Evolutionary conservation across 2,113 vertebrate species (phyloP).

Genomic region (Cardinalis cardinalis): DNA sequence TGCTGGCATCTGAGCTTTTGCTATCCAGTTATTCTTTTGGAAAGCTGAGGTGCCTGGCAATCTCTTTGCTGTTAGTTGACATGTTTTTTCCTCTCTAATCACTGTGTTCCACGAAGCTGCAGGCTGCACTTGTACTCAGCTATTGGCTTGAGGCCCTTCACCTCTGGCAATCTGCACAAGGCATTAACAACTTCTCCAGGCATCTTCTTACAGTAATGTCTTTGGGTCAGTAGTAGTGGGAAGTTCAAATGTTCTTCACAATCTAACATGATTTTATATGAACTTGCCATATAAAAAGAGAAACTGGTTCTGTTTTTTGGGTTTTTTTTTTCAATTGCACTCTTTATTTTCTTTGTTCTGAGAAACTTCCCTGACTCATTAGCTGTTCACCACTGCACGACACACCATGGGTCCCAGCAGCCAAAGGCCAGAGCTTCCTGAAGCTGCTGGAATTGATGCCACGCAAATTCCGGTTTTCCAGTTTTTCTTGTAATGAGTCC

Average conservation of each 20-base stretch:
- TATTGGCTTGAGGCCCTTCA: background rate
- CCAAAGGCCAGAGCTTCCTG: background rate
- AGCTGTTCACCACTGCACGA: rapidly evolving
- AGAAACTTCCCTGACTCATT: background rate
- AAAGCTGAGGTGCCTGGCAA: background rate
- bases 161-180: background rate
- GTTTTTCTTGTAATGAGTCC: background rate
- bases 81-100: background rate
- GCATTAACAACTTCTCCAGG: background rate
- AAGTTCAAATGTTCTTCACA: background rate
- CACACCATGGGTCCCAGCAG: background rate
- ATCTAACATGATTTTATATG: background rate
- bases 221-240: background rate
- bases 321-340: background rate
- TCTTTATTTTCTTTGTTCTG: background rate
- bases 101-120: background rate
- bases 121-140: background rate
- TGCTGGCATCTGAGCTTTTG: background rate
- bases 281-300: background rate
- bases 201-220: background rate
- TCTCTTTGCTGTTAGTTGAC: background rate
- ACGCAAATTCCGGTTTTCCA: rapidly evolving
- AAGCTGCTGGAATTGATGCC: background rate
- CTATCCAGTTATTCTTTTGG: background rate
- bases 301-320: background rate